These are phyloP conservation scores for Galagoides demidoff DNA, from an alignment of 2,797 vertebrate genomes.

Conservation along the genomic window DNA sequence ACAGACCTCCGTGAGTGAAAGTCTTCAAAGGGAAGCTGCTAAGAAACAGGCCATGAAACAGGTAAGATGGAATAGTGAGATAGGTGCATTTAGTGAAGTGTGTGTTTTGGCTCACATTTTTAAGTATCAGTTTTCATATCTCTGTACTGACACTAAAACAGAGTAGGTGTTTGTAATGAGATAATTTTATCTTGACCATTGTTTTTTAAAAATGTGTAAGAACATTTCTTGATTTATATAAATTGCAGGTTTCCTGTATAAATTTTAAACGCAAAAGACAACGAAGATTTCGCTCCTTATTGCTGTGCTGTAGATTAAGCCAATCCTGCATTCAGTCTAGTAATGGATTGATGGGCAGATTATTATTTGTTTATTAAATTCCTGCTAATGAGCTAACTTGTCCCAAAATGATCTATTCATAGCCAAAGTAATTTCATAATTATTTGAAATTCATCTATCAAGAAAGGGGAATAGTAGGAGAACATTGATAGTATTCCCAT, in stretches of 20 bases:
- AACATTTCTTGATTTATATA: slow-evolving; percentile 28
- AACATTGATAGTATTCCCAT: neutral
- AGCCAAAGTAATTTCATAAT: neutral
- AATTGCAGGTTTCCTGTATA: neutral
- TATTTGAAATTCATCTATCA: slow-evolving; percentile 47
- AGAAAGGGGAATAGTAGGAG: neutral
- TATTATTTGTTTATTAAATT: neutral
- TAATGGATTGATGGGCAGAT: slow-evolving; percentile 4
- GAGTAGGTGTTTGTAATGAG: neutral
- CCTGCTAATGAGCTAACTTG: neutral
- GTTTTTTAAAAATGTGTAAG: slow-evolving; percentile 41
- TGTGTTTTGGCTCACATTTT: neutral
- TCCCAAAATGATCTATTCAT: neutral
- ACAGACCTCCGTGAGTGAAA: slow-evolving; percentile 95
- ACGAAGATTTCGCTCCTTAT: slow-evolving; percentile 11
- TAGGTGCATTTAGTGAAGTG: neutral
- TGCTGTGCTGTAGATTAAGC: neutral
- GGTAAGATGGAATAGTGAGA: slow-evolving; percentile 85
- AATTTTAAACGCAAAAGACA: slow-evolving; percentile 33
- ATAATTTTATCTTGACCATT: slow-evolving; percentile 42
- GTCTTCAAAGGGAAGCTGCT: slow-evolving; percentile 94
- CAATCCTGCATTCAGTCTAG: neutral
- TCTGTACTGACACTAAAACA: neutral
- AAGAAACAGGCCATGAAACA: slow-evolving; percentile 99
- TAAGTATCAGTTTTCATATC: neutral